Base-by-base conservation (phyloP, 2,888 invertebrate genomes). In the Parochlus steinenii region DNA sequence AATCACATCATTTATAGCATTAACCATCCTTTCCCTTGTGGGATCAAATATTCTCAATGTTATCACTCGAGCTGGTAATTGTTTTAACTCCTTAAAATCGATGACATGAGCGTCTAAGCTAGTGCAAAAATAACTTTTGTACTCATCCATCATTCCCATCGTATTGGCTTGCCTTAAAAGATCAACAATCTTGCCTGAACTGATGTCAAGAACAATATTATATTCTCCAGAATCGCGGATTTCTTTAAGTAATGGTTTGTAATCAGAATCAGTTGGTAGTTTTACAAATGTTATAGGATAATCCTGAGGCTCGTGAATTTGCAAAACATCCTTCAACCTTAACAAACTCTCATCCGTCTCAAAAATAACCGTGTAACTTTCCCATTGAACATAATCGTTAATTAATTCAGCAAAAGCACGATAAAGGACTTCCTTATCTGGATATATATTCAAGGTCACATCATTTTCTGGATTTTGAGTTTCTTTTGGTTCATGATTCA, bases 311-410 rank as follows among this genome's bases (percentile, higher is more conserved):
- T 69, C 55, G 55, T 77, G 77, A 46, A 56, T 68, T 51, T 85
- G 77, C 33, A 90, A 61, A 38, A 83, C 68, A 51, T 83, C 82
- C 51, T 83, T 83, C 6, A 86, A 58, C 41, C 81, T 67, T 37
- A 77, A 62, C 37, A 87, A 61, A 52, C 82, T 83, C 50, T 77
- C 77, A 49, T 80, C 73, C 49, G 77, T 76, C 56, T 89, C 86
- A 52, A 86, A 89, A 39, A 87, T 67, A 25, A 83, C 70, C 7
- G 82, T 79, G 49, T 83, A 85, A 42, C 66, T 67, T 43, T 71
- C 71, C 87, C 87, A 89, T 45, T 78, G 61, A 45, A 70, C 72
- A 55, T 76, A 75, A 45, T 69, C 71, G 38, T 67, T 67, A 5
- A 87, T 67, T 38, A 85, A 59, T 52, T 74, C 74, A n/a, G 74